phyloP scores from a whole-genome alignment of 2,797 vertebrate genomes.

The Emys orbicularis region DNA sequence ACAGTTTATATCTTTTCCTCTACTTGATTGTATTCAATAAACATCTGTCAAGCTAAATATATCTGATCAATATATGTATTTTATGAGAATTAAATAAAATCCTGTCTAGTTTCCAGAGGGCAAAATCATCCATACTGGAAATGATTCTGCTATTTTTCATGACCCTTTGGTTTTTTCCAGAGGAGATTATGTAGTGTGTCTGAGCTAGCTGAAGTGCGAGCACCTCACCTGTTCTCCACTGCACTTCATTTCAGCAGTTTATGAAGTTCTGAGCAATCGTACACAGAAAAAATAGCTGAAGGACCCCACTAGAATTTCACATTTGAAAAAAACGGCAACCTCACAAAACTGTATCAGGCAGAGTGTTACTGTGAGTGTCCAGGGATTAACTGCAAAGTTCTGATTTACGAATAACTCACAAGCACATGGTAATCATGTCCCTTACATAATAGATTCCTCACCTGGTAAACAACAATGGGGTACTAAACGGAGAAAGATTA shows the following conservation, averaged over 20 bases:
- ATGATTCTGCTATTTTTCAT: accelerated
- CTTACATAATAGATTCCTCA: background rate
- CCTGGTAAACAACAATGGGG: constrained; percentile 1
- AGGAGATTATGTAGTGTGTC: too few relatives aligned
- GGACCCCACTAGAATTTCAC: background rate
- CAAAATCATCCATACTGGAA: background rate
- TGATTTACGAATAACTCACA: background rate
- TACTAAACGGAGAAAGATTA: background rate
- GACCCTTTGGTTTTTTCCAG: accelerated
- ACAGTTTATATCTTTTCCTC: background rate
- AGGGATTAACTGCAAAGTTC: constrained; percentile 30
- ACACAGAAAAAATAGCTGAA: background rate
- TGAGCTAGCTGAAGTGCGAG: accelerated
- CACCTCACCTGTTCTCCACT: background rate
- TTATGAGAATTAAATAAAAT: background rate
- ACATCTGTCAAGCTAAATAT: background rate
- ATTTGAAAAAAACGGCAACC: background rate
- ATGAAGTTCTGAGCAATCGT: accelerated
- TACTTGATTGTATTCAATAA: background rate
- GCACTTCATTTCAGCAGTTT: accelerated
- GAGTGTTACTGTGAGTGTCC: background rate
- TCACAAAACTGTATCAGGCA: background rate
- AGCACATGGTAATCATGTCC: background rate
- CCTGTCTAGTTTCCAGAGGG: background rate
- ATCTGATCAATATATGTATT: background rate